Conservation (phyloP, 2,797 vertebrate genomes). For the Fratercula arctica region DNA sequence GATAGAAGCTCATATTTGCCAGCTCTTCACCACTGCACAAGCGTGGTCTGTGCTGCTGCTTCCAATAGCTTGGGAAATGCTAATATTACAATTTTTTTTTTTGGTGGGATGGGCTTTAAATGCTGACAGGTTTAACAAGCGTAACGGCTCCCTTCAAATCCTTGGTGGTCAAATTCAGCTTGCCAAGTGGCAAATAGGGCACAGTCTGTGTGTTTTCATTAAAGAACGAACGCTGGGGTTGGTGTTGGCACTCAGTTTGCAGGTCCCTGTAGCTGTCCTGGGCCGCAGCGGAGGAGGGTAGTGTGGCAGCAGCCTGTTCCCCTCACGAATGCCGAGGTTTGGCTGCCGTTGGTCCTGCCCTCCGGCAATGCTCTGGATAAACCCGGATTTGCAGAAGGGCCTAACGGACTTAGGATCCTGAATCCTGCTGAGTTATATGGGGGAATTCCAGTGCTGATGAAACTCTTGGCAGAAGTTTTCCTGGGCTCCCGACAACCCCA, state of each 20-base stretch:
- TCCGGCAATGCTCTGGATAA: background rate
- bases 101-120: background rate
- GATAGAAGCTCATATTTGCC: background rate
- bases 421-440: background rate
- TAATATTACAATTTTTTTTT: background rate
- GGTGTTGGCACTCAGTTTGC: background rate
- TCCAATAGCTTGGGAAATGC: background rate
- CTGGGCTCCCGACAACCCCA: fast-evolving
- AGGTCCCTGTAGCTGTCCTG: background rate
- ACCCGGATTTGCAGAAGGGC: background rate
- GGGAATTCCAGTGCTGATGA: background rate
- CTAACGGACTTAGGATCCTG: fast-evolving
- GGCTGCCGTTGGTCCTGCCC: fast-evolving
- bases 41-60: background rate
- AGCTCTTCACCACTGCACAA: background rate
- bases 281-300: background rate
- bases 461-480: background rate
- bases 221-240: no score
- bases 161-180: background rate
- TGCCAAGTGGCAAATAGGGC: background rate
- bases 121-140: background rate
- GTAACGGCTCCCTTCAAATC: background rate
- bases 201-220: background rate
- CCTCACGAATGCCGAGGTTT: background rate
- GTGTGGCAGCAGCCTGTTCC: background rate